Evolutionary conservation across 2,113 vertebrate species (phyloP).

Genomic region (Pardalotus punctatus): DNA sequence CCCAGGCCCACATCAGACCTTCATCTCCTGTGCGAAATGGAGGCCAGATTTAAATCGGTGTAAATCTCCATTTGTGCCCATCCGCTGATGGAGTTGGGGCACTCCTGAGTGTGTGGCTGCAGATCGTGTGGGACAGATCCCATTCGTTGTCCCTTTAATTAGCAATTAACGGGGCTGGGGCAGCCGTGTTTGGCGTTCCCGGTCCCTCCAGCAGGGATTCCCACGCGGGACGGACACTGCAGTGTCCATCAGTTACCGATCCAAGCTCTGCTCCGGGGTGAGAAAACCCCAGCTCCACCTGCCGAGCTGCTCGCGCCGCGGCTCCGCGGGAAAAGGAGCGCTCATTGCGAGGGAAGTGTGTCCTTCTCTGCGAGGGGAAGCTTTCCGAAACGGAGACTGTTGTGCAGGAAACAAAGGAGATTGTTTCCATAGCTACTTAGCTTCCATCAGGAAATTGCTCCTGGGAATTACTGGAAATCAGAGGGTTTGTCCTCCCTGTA

Average conservation of each 20-base stretch:
- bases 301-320: neutral
- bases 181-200: no score
- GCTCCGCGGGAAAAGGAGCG: neutral
- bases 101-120: neutral
- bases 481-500: neutral
- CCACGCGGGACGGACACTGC: neutral
- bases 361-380: neutral
- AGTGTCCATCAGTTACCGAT: neutral
- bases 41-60: no score
- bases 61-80: no score
- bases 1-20: no score
- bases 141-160: rapidly evolving
- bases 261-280: neutral
- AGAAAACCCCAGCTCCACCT: neutral
- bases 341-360: neutral
- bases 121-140: neutral
- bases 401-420: neutral
- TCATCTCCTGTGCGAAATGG: no score
- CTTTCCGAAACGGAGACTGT: neutral
- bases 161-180: neutral
- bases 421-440: conserved; percentile 13
- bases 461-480: neutral
- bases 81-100: no score
- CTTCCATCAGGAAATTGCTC: neutral
- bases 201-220: neutral